Evolutionary conservation across 2,113 vertebrate species (phyloP).

Genomic region (Marmota monax): DNA sequence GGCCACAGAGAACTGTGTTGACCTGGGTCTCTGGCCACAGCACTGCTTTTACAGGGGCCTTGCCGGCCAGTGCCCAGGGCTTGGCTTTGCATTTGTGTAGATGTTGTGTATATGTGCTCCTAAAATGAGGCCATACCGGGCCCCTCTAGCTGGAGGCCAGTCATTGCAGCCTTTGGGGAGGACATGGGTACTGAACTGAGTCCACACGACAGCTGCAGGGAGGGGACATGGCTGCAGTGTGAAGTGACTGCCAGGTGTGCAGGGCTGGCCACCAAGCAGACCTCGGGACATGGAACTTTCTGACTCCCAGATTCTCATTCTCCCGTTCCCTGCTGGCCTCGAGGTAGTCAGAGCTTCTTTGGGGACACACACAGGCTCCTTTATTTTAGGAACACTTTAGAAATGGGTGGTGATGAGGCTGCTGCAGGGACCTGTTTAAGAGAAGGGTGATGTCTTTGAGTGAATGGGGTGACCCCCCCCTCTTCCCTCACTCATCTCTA

Average conservation of each 20-base stretch:
- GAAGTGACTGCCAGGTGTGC: no score
- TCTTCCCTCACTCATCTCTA: neutral
- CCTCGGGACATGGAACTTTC: neutral
- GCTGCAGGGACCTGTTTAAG: neutral
- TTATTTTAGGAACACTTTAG: neutral
- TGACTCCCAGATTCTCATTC: neutral
- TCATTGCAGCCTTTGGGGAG: neutral
- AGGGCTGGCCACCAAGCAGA: neutral
- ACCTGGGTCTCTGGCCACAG: neutral
- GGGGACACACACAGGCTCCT: neutral
- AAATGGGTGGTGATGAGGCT: rapidly evolving
- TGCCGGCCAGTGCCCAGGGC: neutral
- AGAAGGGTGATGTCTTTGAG: neutral
- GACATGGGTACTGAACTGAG: no score
- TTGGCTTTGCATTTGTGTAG: neutral
- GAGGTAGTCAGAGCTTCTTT: neutral
- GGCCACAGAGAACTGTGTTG: no score
- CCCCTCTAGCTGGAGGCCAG: neutral
- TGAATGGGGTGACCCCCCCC: neutral
- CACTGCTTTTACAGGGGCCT: neutral
- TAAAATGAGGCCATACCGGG: neutral
- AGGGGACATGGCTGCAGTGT: no score
- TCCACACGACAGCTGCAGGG: no score
- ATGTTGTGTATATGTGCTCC: neutral
- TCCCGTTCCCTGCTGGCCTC: neutral